phyloP scores from a whole-genome alignment of 2,888 invertebrate species.

The Watsonalla cultraria region DNA sequence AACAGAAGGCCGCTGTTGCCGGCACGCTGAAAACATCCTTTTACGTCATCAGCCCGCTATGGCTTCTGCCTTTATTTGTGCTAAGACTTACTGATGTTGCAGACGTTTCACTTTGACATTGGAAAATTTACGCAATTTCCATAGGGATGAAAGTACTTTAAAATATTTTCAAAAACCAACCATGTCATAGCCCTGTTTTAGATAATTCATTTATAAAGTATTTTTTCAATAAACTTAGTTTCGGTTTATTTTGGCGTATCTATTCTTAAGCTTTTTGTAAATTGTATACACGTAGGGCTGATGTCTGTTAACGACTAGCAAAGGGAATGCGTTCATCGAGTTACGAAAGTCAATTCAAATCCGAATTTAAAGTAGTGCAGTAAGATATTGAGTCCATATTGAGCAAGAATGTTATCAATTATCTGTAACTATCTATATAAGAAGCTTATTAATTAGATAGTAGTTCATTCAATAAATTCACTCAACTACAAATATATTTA shows the following conservation, averaged over 20 bases:
- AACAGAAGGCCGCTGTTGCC: slow-evolving; percentile 71
- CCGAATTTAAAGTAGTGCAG: slow-evolving; percentile 61
- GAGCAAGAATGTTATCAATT: slow-evolving; percentile 25
- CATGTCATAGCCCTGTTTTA: no score
- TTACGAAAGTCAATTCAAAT: slow-evolving; percentile 65
- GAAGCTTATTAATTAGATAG: no score
- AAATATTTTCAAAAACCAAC: no score
- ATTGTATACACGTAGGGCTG: neutral
- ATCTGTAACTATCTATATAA: neutral
- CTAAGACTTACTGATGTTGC: slow-evolving; percentile 21
- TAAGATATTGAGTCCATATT: slow-evolving; percentile 31
- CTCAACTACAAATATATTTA: no score
- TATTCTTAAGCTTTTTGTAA: neutral
- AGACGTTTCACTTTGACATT: slow-evolving; percentile 34
- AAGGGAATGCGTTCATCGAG: slow-evolving; percentile 55
- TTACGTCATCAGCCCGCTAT: slow-evolving; percentile 72
- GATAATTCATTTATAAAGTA: no score
- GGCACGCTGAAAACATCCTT: slow-evolving; percentile 76
- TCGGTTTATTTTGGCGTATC: neutral
- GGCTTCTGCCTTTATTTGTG: slow-evolving; percentile 48
- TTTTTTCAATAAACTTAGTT: no score
- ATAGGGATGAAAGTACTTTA: no score
- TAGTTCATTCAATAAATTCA: no score
- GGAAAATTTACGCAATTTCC: neutral
- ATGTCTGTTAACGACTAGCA: slow-evolving; percentile 29